These are phyloP conservation scores for Halictus rubicundus DNA, from an alignment of 1,140 invertebrate species.

Conservation along the genomic window DNA sequence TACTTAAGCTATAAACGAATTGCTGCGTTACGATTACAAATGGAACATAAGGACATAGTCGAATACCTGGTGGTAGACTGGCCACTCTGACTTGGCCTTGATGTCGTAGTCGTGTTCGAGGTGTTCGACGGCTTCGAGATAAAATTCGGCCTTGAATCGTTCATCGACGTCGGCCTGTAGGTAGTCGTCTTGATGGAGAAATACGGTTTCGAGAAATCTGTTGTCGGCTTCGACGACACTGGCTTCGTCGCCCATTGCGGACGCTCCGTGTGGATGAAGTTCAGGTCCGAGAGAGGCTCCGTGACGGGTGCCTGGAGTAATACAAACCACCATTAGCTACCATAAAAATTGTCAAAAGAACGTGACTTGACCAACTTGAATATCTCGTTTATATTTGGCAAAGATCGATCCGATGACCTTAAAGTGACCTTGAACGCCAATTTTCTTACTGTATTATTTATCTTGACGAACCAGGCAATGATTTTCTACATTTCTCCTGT, in stretches of 20 bases:
- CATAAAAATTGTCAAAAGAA: too few species aligned
- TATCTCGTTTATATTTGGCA: too few species aligned
- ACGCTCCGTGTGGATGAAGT: slow-evolving; percentile 74
- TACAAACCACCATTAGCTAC: too few species aligned
- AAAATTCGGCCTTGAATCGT: slow-evolving; percentile 71
- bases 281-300: slow-evolving; percentile 61
- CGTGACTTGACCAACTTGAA: background rate
- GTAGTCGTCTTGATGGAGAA: slow-evolving; percentile 74
- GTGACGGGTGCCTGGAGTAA: slow-evolving; percentile 48
- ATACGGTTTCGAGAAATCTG: slow-evolving; percentile 73
- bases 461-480: too few species aligned
- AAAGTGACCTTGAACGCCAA: too few species aligned
- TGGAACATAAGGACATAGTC: slow-evolving; percentile 45
- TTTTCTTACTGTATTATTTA: too few species aligned
- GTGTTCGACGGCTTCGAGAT: slow-evolving; percentile 67
- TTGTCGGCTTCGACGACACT: slow-evolving; percentile 63
- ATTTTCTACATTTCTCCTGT: too few species aligned
- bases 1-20: too few species aligned
- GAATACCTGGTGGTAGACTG: slow-evolving; percentile 74
- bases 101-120: slow-evolving; percentile 54
- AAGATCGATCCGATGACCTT: too few species aligned
- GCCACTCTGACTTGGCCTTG: slow-evolving; percentile 58
- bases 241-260: slow-evolving; percentile 76
- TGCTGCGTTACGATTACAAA: background rate
- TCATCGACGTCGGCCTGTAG: slow-evolving; percentile 59